Percentiles rank a stretch among this genome's conserved stretches.
Evolutionary conservation across 92 coral and sea anemone genomes (phyloP).

Genomic region (Phenganax subtilis): DNA sequence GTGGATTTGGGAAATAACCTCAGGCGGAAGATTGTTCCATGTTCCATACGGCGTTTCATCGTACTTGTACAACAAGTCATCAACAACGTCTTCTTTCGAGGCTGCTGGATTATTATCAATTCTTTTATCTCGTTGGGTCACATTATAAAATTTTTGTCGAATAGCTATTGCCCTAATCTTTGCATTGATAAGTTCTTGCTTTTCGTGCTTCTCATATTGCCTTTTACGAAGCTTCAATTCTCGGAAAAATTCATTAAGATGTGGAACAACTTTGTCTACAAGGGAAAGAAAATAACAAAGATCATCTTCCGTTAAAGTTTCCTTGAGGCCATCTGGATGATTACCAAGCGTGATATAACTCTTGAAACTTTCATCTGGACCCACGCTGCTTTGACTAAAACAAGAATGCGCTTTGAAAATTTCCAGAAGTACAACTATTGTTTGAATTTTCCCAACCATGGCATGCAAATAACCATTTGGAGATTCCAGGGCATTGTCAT

Average conservation of each 20-base stretch:
- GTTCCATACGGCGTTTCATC: conserved; percentile 57
- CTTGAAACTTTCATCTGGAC: conserved; percentile 36
- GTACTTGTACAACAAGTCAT: conserved; percentile 51
- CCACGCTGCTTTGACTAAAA: conserved; percentile 33
- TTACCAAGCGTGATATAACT: background rate
- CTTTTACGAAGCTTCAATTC: conserved; percentile 51
- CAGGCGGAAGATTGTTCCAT: conserved; percentile 36
- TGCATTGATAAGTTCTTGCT: conserved; percentile 41
- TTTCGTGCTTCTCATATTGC: conserved; percentile 43
- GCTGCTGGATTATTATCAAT: conserved; percentile 22
- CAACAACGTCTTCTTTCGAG: conserved; percentile 46
- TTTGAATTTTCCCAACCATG: conserved; percentile 61
- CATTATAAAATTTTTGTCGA: conserved; percentile 52
- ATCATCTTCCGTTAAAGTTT: conserved; percentile 36
- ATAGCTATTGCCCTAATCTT: conserved; percentile 50
- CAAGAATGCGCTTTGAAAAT: conserved; percentile 50
- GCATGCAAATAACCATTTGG: conserved; percentile 43
- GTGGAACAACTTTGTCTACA: conserved; percentile 24
- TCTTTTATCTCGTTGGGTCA: conserved; percentile 42
- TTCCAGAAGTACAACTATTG: conserved; percentile 46
- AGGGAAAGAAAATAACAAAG: conserved; percentile 44
- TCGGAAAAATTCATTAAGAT: conserved; percentile 49
- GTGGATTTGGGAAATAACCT: conserved; percentile 21
- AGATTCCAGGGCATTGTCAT: conserved; percentile 43
- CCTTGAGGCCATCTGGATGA: conserved; percentile 46